Conservation (phyloP, 2,113 vertebrate genomes). For the Dasyurus viverrinus region DNA sequence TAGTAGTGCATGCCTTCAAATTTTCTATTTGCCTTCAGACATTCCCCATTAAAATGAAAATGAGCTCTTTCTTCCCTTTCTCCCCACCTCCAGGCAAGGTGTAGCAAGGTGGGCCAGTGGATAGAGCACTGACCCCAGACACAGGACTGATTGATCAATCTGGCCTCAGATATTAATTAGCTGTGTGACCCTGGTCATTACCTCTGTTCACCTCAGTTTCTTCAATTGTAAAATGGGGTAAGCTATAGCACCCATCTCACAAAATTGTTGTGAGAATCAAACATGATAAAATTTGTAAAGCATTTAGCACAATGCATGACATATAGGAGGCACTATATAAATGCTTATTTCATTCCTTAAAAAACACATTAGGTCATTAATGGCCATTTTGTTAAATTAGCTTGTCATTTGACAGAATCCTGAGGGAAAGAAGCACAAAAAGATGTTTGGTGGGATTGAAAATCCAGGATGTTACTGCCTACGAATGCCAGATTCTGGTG, state of each 20-base stretch:
- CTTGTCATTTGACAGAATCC: background rate
- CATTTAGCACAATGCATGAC: background rate
- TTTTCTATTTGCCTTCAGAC: slow-evolving; percentile 4
- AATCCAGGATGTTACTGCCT: background rate
- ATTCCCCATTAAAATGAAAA: background rate
- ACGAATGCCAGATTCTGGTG: background rate
- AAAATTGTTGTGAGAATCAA: background rate
- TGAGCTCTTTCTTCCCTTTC: background rate
- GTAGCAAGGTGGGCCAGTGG: background rate
- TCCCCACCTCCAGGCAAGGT: too few relatives aligned
- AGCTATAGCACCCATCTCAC: background rate
- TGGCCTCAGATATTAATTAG: background rate
- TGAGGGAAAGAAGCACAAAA: background rate
- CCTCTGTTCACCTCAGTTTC: background rate
- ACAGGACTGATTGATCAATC: background rate
- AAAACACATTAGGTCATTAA: background rate
- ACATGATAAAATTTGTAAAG: background rate
- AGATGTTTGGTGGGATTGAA: background rate
- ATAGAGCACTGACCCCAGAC: background rate
- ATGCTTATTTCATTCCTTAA: background rate
- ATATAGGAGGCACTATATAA: background rate
- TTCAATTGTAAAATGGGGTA: background rate
- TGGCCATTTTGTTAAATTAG: background rate
- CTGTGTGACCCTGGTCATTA: background rate
- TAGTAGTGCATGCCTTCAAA: slow-evolving; percentile 7